phyloP scores from a whole-genome alignment of 2,797 vertebrate species.

The Clarias platycephalus region DNA sequence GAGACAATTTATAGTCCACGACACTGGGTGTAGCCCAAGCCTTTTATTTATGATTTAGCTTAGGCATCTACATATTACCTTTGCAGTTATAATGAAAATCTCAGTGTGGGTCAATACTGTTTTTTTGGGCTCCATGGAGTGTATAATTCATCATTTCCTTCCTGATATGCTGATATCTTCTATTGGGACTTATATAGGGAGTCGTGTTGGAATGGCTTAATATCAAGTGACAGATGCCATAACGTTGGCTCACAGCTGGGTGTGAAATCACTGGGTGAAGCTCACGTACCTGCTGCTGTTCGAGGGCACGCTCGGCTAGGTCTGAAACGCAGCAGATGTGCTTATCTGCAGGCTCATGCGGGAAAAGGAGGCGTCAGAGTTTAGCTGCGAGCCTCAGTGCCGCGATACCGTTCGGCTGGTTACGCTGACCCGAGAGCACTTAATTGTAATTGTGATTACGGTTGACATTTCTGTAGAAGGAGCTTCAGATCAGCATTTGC shows the following conservation, averaged over 20 bases:
- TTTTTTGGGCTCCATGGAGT: too few species aligned
- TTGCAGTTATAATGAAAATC: background rate
- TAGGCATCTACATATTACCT: background rate
- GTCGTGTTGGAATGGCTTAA: background rate
- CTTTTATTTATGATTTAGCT: background rate
- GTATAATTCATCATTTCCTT: background rate
- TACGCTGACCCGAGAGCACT: background rate
- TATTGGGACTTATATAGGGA: background rate
- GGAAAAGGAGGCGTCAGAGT: constrained; percentile 3
- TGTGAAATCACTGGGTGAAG: constrained; percentile 15
- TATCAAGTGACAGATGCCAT: constrained; percentile 26
- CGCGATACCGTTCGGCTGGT: background rate
- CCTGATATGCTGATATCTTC: background rate
- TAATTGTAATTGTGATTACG: background rate
- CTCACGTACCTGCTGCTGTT: constrained; percentile 13
- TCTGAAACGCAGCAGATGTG: constrained; percentile 26
- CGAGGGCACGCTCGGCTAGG: background rate
- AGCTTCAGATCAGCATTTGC: background rate
- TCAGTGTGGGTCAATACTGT: background rate
- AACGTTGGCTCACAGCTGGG: constrained; percentile 22
- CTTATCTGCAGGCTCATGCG: background rate
- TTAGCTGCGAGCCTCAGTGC: background rate
- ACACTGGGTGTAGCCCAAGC: background rate
- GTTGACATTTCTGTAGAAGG: background rate
- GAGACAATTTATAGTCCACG: too few species aligned